A percentile compares a stretch with the other conserved stretches of the same genome.
Conservation (phyloP, 2,888 invertebrate species). For the Dryobota labecula region DNA sequence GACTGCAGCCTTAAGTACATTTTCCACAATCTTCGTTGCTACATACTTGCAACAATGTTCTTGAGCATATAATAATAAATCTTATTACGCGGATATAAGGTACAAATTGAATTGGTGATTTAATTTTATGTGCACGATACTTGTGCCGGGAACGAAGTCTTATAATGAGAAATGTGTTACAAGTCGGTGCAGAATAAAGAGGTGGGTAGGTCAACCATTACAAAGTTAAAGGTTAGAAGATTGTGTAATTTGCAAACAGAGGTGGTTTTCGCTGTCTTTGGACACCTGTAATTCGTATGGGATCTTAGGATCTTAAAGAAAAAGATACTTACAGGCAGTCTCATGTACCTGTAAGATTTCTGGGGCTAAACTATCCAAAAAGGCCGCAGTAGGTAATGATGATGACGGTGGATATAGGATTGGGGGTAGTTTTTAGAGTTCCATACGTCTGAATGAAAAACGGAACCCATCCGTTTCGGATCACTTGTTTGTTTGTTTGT, state of each 20-base stretch:
- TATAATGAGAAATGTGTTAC: conserved; percentile 62
- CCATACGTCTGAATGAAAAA: too few species aligned
- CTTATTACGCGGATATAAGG: conserved; percentile 52
- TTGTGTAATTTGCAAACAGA: background rate
- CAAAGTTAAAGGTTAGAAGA: background rate
- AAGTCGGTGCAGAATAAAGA: conserved; percentile 39
- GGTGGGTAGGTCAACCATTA: background rate
- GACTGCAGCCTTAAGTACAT: too few species aligned
- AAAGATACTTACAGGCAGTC: background rate
- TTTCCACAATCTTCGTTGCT: conserved; percentile 40
- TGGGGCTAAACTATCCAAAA: too few species aligned
- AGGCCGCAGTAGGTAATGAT: too few species aligned
- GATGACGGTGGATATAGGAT: too few species aligned
- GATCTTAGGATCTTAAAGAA: background rate
- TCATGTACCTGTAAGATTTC: background rate
- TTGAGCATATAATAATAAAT: conserved; percentile 46
- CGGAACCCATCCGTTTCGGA: too few species aligned
- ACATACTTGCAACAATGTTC: conserved; percentile 47
- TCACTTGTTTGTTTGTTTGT: too few species aligned
- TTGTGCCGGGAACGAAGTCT: conserved; percentile 32
- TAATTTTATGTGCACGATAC: conserved; percentile 47
- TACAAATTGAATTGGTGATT: conserved; percentile 57
- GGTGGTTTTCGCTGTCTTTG: background rate
- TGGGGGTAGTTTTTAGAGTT: too few species aligned
- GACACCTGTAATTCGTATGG: too few species aligned